Conservation (phyloP, 2,113 vertebrate species). For the Apodemus sylvaticus region DNA sequence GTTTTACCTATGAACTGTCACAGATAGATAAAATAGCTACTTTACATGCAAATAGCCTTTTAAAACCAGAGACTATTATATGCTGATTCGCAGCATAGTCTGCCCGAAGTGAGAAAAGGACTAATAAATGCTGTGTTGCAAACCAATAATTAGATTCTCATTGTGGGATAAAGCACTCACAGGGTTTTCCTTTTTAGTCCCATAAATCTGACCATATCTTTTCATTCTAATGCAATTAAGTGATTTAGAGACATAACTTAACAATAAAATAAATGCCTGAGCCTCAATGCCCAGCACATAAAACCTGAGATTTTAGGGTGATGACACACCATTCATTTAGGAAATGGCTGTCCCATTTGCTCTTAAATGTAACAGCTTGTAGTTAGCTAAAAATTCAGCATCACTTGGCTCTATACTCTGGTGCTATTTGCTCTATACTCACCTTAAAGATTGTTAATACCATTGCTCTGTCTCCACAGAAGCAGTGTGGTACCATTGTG, state of each 20-base stretch:
- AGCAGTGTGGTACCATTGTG: neutral
- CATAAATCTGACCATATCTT: constrained; percentile 76
- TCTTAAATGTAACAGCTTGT: constrained; percentile 59
- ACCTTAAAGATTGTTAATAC: constrained; percentile 47
- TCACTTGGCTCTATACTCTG: neutral
- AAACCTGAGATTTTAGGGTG: constrained; percentile 61
- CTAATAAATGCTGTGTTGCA: constrained; percentile 76
- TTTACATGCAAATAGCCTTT: constrained; percentile 81
- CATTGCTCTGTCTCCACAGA: neutral
- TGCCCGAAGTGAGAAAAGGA: constrained; percentile 66
- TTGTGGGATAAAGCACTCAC: constrained; percentile 71
- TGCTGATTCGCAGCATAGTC: constrained; percentile 76
- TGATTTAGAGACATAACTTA: constrained; percentile 75
- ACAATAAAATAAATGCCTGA: constrained; percentile 62
- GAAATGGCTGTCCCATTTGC: constrained; percentile 58
- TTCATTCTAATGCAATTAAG: constrained; percentile 75
- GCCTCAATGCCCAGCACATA: constrained; percentile 21
- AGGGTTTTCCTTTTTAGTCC: constrained; percentile 76
- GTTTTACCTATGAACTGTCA: constrained; percentile 75
- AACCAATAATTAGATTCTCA: constrained; percentile 82
- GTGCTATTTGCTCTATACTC: constrained; percentile 40
- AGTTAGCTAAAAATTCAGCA: constrained; percentile 45
- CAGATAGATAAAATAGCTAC: constrained; percentile 75
- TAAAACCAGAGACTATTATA: constrained; percentile 75
- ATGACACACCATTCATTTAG: neutral